Conservation (phyloP, 2,113 vertebrate species). For the Mormoops blainvillei region DNA sequence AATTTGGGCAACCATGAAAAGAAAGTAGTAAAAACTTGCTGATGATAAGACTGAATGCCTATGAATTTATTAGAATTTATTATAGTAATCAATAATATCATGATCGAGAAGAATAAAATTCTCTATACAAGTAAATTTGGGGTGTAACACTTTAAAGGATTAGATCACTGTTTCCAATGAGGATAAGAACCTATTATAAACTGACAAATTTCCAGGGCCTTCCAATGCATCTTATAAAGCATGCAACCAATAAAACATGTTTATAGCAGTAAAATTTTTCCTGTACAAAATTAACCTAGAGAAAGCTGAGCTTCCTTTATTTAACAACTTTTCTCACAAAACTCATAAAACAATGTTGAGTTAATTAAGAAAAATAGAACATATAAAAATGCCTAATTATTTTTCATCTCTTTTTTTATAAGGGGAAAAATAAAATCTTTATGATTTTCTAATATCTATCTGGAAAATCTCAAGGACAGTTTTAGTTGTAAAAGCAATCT, state of each 20-base stretch:
- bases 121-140: background rate
- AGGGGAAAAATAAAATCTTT: background rate
- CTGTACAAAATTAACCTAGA: background rate
- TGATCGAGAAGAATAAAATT: background rate
- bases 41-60: background rate
- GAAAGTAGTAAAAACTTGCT: background rate
- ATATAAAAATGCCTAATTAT: background rate
- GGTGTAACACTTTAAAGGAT: background rate
- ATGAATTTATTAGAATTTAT: background rate
- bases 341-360: background rate
- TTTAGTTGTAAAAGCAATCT: background rate
- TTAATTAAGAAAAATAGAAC: background rate
- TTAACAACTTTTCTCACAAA: background rate
- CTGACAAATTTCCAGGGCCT: background rate
- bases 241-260: background rate
- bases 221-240: background rate
- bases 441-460: background rate
- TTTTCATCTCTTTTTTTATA: background rate
- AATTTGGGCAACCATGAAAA: background rate
- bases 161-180: background rate
- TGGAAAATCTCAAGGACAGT: background rate
- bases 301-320: background rate
- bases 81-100: background rate
- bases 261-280: background rate
- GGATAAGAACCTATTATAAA: background rate